Conservation (phyloP, 2,113 vertebrate genomes). For the Petrocephalus zakoni region DNA sequence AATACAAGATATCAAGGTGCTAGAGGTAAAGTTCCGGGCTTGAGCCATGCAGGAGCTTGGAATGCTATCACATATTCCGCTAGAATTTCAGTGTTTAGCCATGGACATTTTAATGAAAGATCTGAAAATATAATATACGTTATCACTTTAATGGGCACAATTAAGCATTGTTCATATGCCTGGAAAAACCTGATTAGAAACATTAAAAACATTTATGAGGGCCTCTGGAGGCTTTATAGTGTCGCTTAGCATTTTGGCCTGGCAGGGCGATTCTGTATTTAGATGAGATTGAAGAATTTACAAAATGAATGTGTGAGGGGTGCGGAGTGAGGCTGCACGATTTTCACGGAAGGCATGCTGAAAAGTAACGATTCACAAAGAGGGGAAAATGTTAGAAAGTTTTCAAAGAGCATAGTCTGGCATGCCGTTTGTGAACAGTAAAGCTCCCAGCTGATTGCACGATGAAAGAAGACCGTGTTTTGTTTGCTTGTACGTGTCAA, state of each 20-base stretch:
- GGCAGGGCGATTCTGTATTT: background rate
- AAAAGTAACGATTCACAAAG: background rate
- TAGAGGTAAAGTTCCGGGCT: background rate
- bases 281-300: background rate
- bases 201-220: background rate
- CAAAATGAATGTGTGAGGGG: background rate
- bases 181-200: slow-evolving; percentile 8
- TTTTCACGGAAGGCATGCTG: background rate
- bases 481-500: background rate
- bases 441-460: background rate
- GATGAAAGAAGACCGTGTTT: background rate
- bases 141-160: background rate
- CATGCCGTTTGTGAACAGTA: background rate
- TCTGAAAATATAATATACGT: background rate
- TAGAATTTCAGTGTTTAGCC: background rate
- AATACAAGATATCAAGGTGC: background rate
- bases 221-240: background rate
- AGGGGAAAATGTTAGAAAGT: background rate
- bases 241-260: background rate
- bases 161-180: slow-evolving; percentile 9
- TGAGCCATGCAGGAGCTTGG: background rate
- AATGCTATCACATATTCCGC: background rate
- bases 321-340: background rate
- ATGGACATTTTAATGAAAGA: background rate
- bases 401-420: background rate